phyloP scores from a whole-genome alignment of 2,797 vertebrate species.

The Sebastes variabilis region DNA sequence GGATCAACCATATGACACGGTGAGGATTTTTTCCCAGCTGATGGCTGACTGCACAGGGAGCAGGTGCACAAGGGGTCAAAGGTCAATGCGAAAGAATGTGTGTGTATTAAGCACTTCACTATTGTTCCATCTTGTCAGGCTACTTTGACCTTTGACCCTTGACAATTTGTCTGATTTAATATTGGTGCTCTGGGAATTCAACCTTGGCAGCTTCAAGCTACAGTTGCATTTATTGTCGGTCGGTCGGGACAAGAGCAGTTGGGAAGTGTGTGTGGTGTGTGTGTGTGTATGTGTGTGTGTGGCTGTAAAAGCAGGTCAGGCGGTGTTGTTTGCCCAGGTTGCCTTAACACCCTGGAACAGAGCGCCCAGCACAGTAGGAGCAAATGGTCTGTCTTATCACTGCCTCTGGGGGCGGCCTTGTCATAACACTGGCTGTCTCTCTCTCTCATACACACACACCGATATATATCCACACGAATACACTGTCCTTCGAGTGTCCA shows the following conservation, averaged over 20 bases:
- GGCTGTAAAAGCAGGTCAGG: constrained; percentile 73
- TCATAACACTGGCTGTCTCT: constrained; percentile 68
- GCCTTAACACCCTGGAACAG: constrained; percentile 71
- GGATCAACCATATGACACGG: neutral
- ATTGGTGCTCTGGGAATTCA: neutral
- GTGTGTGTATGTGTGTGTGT: constrained; percentile 16
- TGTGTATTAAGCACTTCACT: neutral
- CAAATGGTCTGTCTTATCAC: constrained; percentile 76
- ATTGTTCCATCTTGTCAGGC: neutral
- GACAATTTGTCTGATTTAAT: neutral
- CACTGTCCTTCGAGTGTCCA: constrained; percentile 17
- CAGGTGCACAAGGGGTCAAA: constrained; percentile 42
- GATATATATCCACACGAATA: neutral
- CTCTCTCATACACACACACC: constrained; percentile 16
- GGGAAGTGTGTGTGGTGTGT: neutral
- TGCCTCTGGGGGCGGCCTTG: constrained; percentile 52
- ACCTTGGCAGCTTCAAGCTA: neutral
- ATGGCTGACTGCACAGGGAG: neutral
- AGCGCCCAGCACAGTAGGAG: constrained; percentile 76
- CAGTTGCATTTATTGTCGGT: constrained; percentile 12
- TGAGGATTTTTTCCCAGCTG: neutral
- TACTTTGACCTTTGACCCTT: constrained; percentile 22
- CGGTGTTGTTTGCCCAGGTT: constrained; percentile 72
- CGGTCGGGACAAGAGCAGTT: neutral
- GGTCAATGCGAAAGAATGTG: neutral